These are phyloP conservation scores for Benthosema pterotum DNA, from an alignment of 2,797 vertebrate genomes.

Conservation along the genomic window DNA sequence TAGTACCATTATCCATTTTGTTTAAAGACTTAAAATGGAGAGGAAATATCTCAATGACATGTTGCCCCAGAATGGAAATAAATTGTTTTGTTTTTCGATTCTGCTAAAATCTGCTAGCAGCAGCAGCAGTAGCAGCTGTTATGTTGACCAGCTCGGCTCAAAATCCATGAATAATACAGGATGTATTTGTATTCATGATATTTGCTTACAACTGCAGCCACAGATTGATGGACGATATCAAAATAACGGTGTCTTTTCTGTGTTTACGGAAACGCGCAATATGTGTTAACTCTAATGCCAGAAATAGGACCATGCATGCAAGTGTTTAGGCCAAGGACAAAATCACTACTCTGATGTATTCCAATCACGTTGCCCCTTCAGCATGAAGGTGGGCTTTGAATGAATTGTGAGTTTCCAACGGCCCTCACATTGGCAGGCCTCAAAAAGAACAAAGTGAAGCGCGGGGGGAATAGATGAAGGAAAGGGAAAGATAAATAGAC, in stretches of 20 bases:
- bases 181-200: not conserved
- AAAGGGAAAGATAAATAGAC: slow-evolving; percentile 9
- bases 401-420: slow-evolving; percentile 25
- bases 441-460: slow-evolving; percentile 20
- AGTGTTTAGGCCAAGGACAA: slow-evolving; percentile 19
- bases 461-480: not conserved
- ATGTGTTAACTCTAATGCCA: slow-evolving; percentile 3
- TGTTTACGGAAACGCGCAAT: not conserved
- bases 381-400: slow-evolving; percentile 10
- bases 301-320: not conserved
- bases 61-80: slow-evolving; percentile 7
- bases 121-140: no score
- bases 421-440: slow-evolving; percentile 23
- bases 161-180: not conserved
- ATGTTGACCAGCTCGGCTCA: no score
- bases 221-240: not conserved
- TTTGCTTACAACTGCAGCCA: not conserved
- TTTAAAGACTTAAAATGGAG: slow-evolving; percentile 16
- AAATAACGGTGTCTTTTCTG: not conserved
- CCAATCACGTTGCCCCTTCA: no score
- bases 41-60: slow-evolving; percentile 32
- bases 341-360: not conserved
- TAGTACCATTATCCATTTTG: slow-evolving; percentile 40
- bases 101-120: not conserved
- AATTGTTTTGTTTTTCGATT: slow-evolving; percentile 16